A percentile compares a stretch with the other conserved stretches of the same genome.
phyloP scores from a whole-genome alignment of 2,113 vertebrate genomes.

The Choloepus hoffmanni region DNA sequence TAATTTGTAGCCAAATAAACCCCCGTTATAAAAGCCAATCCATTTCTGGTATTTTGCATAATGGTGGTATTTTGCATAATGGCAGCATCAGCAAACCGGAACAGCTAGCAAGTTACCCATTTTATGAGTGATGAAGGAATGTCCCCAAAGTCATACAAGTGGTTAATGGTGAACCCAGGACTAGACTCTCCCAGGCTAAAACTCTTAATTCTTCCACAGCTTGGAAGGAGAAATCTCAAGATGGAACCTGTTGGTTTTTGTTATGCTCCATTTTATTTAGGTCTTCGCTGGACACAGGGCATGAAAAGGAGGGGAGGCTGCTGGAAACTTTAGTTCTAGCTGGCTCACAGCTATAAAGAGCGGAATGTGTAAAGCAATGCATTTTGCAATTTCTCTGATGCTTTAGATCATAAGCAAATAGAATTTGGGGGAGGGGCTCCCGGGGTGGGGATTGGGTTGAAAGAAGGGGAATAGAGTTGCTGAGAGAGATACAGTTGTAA shows the following conservation, averaged over 20 bases:
- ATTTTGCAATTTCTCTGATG: conserved; percentile 64
- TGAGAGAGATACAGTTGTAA: conserved; percentile 67
- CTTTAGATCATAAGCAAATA: conserved; percentile 63
- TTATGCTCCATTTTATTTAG: neutral
- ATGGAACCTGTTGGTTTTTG: neutral
- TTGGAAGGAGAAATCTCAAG: conserved; percentile 16
- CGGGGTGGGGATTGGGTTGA: neutral
- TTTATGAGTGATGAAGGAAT: neutral
- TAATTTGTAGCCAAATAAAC: too few relatives aligned
- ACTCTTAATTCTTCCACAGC: neutral
- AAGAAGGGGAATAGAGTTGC: neutral
- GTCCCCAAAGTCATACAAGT: neutral
- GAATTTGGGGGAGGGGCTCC: neutral
- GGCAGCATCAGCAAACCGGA: too few relatives aligned
- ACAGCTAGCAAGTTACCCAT: neutral
- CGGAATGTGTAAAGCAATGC: conserved; percentile 8
- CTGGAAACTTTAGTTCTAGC: conserved; percentile 47
- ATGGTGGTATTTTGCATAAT: too few relatives aligned
- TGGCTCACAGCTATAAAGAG: conserved; percentile 56
- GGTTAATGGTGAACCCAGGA: neutral
- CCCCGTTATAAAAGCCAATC: too few relatives aligned
- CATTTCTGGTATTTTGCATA: too few relatives aligned
- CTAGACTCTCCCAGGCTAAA: neutral
- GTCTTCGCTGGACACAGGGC: neutral
- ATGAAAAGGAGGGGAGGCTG: conserved; percentile 22